A percentile compares a stretch with the other conserved stretches of the same genome.
Evolutionary conservation across 2,113 vertebrate species (phyloP).

Genomic region (Himantopus leucocephalus): DNA sequence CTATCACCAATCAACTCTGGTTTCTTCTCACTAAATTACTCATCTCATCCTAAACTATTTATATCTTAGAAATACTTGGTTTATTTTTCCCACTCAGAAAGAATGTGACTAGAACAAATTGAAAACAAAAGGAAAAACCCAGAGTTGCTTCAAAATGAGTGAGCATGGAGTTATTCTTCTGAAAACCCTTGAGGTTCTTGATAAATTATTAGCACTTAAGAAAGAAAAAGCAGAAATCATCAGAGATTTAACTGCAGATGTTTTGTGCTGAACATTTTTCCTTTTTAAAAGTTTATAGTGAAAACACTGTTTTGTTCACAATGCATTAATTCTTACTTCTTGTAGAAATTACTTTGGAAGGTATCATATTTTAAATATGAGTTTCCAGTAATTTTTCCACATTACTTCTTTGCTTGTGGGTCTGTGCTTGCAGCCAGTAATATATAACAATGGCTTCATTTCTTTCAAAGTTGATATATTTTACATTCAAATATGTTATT

Average conservation of each 20-base stretch:
- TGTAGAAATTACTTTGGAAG: conserved; percentile 68
- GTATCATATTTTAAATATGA: conserved; percentile 63
- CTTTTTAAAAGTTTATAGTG: conserved; percentile 25
- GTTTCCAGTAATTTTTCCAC: conserved; percentile 66
- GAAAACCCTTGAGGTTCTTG: conserved; percentile 25
- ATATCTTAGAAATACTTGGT: conserved; percentile 44
- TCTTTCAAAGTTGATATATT: background rate
- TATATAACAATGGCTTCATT: conserved; percentile 10
- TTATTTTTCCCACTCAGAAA: conserved; percentile 23
- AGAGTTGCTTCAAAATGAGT: background rate
- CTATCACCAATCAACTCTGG: conserved; percentile 34
- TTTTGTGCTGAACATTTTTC: conserved; percentile 39
- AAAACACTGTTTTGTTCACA: conserved; percentile 64
- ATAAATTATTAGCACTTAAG: conserved; percentile 44
- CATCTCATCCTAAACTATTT: conserved; percentile 37
- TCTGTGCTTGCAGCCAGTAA: conserved; percentile 8
- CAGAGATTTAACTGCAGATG: conserved; percentile 5
- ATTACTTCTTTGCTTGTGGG: conserved; percentile 45
- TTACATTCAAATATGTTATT: conserved; percentile 13
- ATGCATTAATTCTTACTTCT: conserved; percentile 55
- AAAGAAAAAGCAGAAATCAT: conserved; percentile 23
- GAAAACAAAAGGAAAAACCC: conserved; percentile 33
- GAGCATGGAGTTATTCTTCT: background rate
- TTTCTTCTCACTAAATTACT: conserved; percentile 52
- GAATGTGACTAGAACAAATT: conserved; percentile 28